phyloP scores from a whole-genome alignment of 2,113 vertebrate species.

The Eretmochelys imbricata region DNA sequence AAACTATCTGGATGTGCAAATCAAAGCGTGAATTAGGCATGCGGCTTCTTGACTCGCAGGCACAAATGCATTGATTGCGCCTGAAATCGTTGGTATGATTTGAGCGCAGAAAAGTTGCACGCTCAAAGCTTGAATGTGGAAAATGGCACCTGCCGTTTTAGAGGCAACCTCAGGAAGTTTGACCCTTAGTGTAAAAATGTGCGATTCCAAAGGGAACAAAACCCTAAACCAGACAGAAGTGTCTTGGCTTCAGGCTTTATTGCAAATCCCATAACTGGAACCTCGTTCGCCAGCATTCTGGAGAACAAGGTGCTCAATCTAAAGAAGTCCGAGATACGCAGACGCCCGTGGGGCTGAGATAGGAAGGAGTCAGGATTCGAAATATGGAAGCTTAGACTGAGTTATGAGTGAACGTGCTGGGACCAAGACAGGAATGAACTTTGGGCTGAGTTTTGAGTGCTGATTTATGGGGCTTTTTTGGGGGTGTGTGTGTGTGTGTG shows the following conservation, averaged over 20 bases:
- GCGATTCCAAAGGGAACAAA: conserved; percentile 40
- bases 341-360: neutral
- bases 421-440: conserved; percentile 29
- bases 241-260: conserved; percentile 41
- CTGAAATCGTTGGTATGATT: neutral
- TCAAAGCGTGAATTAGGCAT: neutral
- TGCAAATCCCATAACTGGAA: neutral
- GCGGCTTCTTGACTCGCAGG: neutral
- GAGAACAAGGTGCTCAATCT: neutral
- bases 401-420: conserved; percentile 52
- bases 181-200: neutral
- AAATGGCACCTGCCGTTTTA: conserved; percentile 22
- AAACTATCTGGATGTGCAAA: neutral
- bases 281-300: neutral
- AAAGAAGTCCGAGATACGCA: neutral
- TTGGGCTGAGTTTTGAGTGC: neutral
- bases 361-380: neutral
- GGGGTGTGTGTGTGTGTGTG: neutral
- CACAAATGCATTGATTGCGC: neutral
- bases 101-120: conserved; percentile 29
- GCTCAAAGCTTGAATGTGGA: conserved; percentile 6
- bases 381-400: neutral
- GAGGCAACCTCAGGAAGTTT: conserved; percentile 30
- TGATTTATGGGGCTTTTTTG: neutral
- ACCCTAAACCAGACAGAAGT: conserved; percentile 43